Base-by-base conservation (phyloP, 2,113 vertebrate species). In the Hypomesus transpacificus region DNA sequence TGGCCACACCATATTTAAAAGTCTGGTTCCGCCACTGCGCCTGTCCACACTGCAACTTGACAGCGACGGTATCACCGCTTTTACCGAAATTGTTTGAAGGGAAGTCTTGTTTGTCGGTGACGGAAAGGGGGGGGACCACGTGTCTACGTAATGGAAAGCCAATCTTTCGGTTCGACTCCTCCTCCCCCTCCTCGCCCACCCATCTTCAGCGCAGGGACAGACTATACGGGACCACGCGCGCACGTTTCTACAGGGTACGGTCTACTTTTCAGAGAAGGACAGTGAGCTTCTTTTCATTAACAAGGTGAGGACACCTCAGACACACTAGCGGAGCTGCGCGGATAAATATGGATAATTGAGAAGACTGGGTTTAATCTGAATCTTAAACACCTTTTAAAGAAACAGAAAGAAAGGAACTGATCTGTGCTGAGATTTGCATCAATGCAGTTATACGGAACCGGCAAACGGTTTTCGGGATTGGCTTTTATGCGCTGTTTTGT, bases 101-200 rank as follows among this genome's bases (percentile, higher is more conserved):
- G 24, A 26, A 14, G 22, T 17, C 50, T 18, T 14, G 51, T 83
- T 87, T 87, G 83, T 78, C 85, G 77, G 86, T 86, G 89, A 88
- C 89, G 86, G 84, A n/a, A n/a, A n/a, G n/a, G 80, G 78, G 82
- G 86, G 85, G 89, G 89, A 84, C 87, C 93, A 94, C 93, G 92
- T 94, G 94, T 92, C 85, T 78, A 86, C 90, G 90, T 92, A 91
- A 93, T 85, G 91, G 91, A 84, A 87, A 84, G 82, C 80, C 90
- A 88, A 87, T 87, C 87, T 87, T 87, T 88, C 87, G 85, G 80
- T 84, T 84, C 83, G 78, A 89, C 84, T 82, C 24, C 54, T 9
- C 46, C 69, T 22, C 71, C 67, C 60, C 60, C 69, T 63, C 60
- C 39, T 50, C 58, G 14, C 71, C 64, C 34, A 64, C 64, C 69